Conservation (phyloP, 2,113 vertebrate species). For the Thamnaconus septentrionalis region DNA sequence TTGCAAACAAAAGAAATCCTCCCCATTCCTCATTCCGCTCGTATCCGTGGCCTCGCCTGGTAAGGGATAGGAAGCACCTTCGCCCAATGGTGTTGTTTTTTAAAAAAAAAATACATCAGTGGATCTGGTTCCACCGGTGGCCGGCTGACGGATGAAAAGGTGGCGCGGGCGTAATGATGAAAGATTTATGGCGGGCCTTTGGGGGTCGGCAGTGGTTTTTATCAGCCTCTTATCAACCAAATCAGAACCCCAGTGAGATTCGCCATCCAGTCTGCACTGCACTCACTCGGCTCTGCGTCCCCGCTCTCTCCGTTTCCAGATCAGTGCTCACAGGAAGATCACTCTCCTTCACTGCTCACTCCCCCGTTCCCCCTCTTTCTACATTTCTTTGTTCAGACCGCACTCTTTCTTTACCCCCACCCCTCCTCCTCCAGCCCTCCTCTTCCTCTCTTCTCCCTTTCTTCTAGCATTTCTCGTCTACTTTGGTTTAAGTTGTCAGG, state of each 20-base stretch:
- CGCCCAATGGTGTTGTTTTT: conserved; percentile 23
- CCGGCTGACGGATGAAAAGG: conserved; percentile 35
- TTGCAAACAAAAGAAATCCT: conserved; percentile 18
- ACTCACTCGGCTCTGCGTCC: conserved; percentile 26
- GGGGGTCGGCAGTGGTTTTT: conserved; percentile 56
- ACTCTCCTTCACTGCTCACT: conserved; percentile 10
- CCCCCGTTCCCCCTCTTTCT: conserved; percentile 19
- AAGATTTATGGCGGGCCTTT: conserved; percentile 69
- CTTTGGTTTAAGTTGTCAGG: conserved; percentile 43
- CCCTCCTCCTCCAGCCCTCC: conserved; percentile 16
- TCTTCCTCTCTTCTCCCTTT: background rate
- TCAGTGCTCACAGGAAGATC: conserved; percentile 25
- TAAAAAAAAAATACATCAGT: conserved; percentile 41
- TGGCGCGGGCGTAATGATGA: conserved; percentile 62
- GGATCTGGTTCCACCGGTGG: conserved; percentile 27
- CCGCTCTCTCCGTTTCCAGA: conserved; percentile 34
- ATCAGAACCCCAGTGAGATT: conserved; percentile 52
- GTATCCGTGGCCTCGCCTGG: background rate
- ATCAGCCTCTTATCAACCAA: conserved; percentile 73
- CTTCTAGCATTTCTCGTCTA: background rate
- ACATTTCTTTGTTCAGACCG: conserved; percentile 29
- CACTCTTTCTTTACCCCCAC: conserved; percentile 27
- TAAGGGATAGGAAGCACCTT: too few species aligned
- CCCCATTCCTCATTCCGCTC: conserved; percentile 22
- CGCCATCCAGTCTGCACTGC: conserved; percentile 39